Percentiles rank a stretch among this genome's conserved stretches.
phyloP scores from a whole-genome alignment of 2,888 invertebrate genomes.

The Nymphalis polychloros region DNA sequence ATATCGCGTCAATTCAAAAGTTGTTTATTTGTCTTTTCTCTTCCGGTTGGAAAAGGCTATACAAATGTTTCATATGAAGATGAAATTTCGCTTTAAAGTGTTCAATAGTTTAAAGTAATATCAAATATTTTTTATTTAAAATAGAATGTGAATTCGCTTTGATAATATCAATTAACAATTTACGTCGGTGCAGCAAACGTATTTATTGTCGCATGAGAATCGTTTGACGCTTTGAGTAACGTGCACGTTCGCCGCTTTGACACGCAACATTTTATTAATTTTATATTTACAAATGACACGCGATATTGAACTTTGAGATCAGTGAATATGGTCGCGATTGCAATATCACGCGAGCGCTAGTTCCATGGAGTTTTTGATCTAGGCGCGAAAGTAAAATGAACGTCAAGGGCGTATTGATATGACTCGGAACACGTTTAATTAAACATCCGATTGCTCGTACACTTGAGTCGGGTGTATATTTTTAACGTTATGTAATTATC shows the following conservation, averaged over 20 bases:
- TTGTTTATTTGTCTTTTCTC: no score
- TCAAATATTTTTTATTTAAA: neutral
- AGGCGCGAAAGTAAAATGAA: slow-evolving; percentile 1
- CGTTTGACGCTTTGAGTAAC: slow-evolving; percentile 6
- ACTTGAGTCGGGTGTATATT: neutral
- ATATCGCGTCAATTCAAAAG: no score
- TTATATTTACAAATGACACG: neutral
- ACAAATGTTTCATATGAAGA: no score
- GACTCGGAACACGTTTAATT: slow-evolving; percentile 3
- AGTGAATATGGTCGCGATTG: neutral
- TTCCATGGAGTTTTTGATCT: slow-evolving; percentile 1
- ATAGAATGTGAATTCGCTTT: neutral
- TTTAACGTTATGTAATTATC: neutral
- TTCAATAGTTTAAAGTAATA: neutral
- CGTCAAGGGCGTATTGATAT: slow-evolving; percentile 4
- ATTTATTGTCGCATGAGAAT: slow-evolving; percentile 10
- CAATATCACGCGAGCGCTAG: neutral
- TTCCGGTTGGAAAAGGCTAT: no score
- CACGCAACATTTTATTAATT: slow-evolving; percentile 7
- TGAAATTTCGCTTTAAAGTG: neutral
- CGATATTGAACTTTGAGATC: neutral
- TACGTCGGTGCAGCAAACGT: slow-evolving; percentile 2
- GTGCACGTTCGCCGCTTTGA: slow-evolving; percentile 2
- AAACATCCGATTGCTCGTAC: neutral
- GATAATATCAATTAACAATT: slow-evolving; percentile 4